Evolutionary conservation across 2,888 invertebrate genomes (phyloP).

Genomic region (Drosophila prolongata): DNA sequence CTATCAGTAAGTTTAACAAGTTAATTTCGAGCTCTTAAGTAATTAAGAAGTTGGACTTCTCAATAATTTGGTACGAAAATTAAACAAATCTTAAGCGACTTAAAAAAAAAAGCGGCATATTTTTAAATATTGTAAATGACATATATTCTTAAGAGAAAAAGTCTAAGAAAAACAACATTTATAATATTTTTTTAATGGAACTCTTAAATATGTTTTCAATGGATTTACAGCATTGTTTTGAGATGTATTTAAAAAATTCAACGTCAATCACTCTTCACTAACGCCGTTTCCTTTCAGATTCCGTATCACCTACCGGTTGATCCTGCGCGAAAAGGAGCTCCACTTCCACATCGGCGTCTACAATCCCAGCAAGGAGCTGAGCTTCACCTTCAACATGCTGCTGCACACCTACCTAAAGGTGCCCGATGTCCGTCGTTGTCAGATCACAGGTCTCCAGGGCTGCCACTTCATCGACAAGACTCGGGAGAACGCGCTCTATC

Average conservation of each 20-base stretch:
- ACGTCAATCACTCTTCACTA: background rate
- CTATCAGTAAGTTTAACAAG: conserved; percentile 90
- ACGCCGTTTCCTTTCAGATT: conserved; percentile 87
- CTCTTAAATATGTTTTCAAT: no score
- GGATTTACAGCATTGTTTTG: no score
- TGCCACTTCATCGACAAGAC: conserved; percentile 96
- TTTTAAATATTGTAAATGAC: no score
- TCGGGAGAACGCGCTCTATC: conserved; percentile 93
- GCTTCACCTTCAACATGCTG: conserved; percentile 95
- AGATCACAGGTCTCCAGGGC: conserved; percentile 96
- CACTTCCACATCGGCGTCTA: conserved; percentile 97
- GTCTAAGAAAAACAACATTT: no score
- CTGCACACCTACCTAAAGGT: conserved; percentile 98
- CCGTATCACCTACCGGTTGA: conserved; percentile 95
- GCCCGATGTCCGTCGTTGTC: conserved; percentile 95
- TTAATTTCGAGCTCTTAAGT: no score
- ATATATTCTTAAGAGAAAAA: no score
- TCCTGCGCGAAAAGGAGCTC: conserved; percentile 94
- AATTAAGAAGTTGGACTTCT: no score
- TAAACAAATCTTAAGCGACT: no score
- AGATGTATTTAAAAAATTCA: no score
- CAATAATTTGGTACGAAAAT: no score
- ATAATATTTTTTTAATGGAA: no score
- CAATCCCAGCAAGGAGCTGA: conserved; percentile 96
- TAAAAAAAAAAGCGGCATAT: no score